Evolutionary conservation across 2,113 vertebrate genomes (phyloP), one percentile per base, ranked within the genome.

Genomic region (Macquaria ambigua): DNA sequence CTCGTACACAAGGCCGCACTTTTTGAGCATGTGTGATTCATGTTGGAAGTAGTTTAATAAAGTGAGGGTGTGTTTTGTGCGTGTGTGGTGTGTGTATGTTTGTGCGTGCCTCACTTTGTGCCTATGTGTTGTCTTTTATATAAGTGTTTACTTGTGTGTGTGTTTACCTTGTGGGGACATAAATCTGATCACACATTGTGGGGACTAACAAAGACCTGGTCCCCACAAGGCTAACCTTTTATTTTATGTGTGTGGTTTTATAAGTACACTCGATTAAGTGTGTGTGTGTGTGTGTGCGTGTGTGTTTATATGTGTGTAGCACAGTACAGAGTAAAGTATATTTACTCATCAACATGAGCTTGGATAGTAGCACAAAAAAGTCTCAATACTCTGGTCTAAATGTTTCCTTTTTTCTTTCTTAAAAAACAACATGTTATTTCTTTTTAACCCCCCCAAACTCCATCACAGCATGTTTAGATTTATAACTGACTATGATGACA

Each of bases 1-100:
- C 58, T 25, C 37, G 14, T 14, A 46, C 71, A 53, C 2, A 15
- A 68, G 52, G 75, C 18, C 3, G 15, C 25, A 0, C 56, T 2
- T 8, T 74, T 3, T 25, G 39, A 73, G 77, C 63, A 5, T 48
- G 48, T 53, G 73, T n/a, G 43, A 70, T 8, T 85, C 69, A 28
- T 68, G 83, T 43, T 59, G 18, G 15, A 34, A 53, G 83, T 28
- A 8, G 41, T 25, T 73, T 43, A 25, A 72, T 43, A 23, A 1
- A 55, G 53, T 20, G 50, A 53, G 50, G 4, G 20, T 37, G 68
- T 52, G 52, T 55, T 25, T 80, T 52, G 69, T 50, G 58, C 48
- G 21, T 81, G 31, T 55, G 5, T 3, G 31, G 31, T 34, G n/a
- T n/a, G 18, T 70, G 23, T n/a, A 9, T 15, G 20, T 25, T 8